Evolutionary conservation across 2,113 vertebrate species (phyloP).

Genomic region (Trichomycterus rosablanca): DNA sequence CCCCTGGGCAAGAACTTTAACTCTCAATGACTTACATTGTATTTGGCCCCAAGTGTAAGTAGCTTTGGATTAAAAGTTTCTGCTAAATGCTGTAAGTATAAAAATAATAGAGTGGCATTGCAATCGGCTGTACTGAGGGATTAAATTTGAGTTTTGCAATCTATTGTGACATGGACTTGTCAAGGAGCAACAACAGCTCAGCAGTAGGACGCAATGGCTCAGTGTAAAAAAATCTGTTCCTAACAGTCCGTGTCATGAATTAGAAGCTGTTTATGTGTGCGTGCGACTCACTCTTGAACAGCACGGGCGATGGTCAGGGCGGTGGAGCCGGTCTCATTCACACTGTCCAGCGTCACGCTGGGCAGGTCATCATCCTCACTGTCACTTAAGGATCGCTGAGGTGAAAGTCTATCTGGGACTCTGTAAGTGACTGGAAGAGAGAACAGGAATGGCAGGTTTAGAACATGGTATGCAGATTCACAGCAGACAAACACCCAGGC

Average conservation of each 20-base stretch:
- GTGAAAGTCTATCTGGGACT: slow-evolving; percentile 81
- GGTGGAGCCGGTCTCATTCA: slow-evolving; percentile 87
- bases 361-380: slow-evolving; percentile 85
- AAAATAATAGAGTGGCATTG: too few relatives aligned
- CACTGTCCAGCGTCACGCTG: slow-evolving; percentile 88
- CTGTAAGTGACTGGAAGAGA: slow-evolving; percentile 75
- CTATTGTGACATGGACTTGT: too few relatives aligned
- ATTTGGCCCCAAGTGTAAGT: too few relatives aligned
- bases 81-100: too few relatives aligned
- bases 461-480: neutral
- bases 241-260: slow-evolving; percentile 1
- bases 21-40: too few relatives aligned
- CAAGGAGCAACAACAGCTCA: too few relatives aligned
- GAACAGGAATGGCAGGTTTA: slow-evolving; percentile 44
- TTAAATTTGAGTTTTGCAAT: too few relatives aligned
- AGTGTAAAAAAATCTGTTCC: too few relatives aligned
- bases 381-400: slow-evolving; percentile 84
- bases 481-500: neutral
- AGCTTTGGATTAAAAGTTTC: too few relatives aligned
- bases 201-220: too few relatives aligned
- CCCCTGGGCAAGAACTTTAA: too few relatives aligned
- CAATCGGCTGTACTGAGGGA: too few relatives aligned
- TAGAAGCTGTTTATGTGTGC: neutral
- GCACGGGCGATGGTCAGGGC: slow-evolving; percentile 85
- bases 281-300: slow-evolving; percentile 81